Evolutionary conservation across 2,888 invertebrate genomes (phyloP).

Genomic region (Agrotis ipsilon): DNA sequence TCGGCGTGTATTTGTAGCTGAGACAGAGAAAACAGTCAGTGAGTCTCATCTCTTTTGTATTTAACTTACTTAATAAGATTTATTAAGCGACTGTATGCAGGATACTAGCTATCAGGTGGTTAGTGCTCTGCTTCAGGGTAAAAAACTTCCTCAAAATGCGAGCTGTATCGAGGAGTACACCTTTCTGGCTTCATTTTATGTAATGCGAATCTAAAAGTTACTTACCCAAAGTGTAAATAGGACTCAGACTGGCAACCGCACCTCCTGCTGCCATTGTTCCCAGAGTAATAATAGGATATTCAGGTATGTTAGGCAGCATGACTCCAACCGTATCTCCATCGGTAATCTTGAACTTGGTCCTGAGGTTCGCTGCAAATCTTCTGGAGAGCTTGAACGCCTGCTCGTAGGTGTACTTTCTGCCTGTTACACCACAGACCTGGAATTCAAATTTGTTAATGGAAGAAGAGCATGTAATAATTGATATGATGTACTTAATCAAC

Average conservation of each 20-base stretch:
- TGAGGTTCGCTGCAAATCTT: conserved; percentile 93
- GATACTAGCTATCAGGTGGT: no score
- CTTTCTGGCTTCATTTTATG: no score
- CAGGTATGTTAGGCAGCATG: conserved; percentile 94
- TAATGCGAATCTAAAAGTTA: neutral
- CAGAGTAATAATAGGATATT: conserved; percentile 92
- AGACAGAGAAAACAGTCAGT: no score
- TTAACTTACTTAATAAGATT: no score
- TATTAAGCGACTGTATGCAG: no score
- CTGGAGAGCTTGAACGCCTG: conserved; percentile 92
- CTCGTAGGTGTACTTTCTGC: conserved; percentile 93
- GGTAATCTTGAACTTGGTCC: conserved; percentile 92
- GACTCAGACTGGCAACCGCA: conserved; percentile 94
- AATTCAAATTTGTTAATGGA: conserved; percentile 52
- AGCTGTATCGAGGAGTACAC: no score
- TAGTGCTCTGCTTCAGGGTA: no score
- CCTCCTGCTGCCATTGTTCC: conserved; percentile 94
- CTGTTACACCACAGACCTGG: conserved; percentile 94
- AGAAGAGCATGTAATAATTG: no score
- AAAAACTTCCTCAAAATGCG: no score
- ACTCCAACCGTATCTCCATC: conserved; percentile 93
- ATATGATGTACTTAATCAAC: neutral
- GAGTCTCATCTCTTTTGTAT: no score
- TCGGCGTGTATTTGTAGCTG: no score
- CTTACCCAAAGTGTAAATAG: conserved; percentile 93